phyloP scores from a whole-genome alignment of 92 coral and sea anemone genomes.

The Umimayanthus chanpuru region DNA sequence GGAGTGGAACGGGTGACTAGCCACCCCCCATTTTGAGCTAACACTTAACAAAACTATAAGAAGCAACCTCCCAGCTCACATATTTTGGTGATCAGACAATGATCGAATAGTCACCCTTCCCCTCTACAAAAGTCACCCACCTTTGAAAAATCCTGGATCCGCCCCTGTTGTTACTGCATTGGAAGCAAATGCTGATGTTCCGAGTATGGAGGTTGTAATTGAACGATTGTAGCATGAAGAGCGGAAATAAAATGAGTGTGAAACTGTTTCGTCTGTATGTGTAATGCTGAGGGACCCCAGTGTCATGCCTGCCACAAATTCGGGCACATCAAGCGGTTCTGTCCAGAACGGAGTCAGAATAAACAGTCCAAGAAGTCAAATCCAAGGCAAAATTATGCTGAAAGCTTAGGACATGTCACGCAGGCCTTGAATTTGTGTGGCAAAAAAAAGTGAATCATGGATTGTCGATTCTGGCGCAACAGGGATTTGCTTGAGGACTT shows the following conservation, averaged over 20 bases:
- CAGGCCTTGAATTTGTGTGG: background rate
- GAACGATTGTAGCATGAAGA: slow-evolving; percentile 73
- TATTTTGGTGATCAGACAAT: no score
- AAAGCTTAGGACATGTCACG: background rate
- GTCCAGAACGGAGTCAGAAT: background rate
- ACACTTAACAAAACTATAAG: no score
- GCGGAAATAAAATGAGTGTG: slow-evolving; percentile 51
- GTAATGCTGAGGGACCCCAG: slow-evolving; percentile 34
- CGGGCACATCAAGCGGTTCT: slow-evolving; percentile 51
- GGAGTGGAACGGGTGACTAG: no score
- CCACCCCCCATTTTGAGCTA: no score
- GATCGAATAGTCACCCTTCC: no score
- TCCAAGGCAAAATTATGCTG: slow-evolving; percentile 1
- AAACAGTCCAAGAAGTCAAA: background rate
- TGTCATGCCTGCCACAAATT: slow-evolving; percentile 43
- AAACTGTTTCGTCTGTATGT: slow-evolving; percentile 18
- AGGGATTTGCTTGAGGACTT: no score
- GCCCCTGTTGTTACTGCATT: no score
- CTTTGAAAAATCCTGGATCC: no score
- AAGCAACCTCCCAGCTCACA: no score
- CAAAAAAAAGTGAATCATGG: background rate
- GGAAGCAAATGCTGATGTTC: slow-evolving; percentile 57
- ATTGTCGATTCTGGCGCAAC: background rate
- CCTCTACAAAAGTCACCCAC: no score
- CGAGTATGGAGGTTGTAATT: slow-evolving; percentile 58